Conservation (phyloP, 2,797 vertebrate species). For the Hyperoplus lanceolatus region DNA sequence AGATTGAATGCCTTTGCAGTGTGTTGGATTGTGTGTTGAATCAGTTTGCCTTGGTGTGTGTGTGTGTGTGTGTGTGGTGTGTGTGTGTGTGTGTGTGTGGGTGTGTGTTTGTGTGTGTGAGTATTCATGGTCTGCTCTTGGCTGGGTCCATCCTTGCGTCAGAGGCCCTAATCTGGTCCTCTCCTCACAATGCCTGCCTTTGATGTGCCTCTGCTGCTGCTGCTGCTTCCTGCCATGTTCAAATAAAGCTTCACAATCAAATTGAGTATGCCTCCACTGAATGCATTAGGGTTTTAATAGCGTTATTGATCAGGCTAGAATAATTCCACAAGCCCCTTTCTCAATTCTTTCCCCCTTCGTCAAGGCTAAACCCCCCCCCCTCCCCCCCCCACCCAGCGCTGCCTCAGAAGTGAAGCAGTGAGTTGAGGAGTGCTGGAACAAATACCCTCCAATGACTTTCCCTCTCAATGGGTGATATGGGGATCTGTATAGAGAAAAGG, state of each 20-base stretch:
- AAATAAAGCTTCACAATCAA: conserved; percentile 82
- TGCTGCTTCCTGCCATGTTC: conserved; percentile 85
- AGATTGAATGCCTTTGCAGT: conserved; percentile 73
- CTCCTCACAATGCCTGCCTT: conserved; percentile 85
- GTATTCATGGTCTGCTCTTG: conserved; percentile 68
- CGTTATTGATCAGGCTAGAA: conserved; percentile 83
- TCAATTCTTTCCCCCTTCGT: conserved; percentile 51
- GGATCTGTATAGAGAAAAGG: conserved; percentile 60
- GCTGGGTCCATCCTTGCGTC: conserved; percentile 79
- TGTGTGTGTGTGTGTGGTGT: conserved; percentile 33
- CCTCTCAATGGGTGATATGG: conserved; percentile 69
- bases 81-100: conserved; percentile 36
- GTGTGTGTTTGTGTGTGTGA: conserved; percentile 38
- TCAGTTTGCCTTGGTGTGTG: conserved; percentile 52
- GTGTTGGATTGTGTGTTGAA: conserved; percentile 62
- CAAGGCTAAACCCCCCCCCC: conserved; percentile 51
- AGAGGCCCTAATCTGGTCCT: conserved; percentile 84
- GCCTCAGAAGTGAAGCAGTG: conserved; percentile 78
- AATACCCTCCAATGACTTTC: conserved; percentile 69
- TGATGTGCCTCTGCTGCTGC: conserved; percentile 80
- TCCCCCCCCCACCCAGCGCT: conserved; percentile 42
- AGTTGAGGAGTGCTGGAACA: conserved; percentile 71
- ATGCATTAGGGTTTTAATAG: conserved; percentile 84
- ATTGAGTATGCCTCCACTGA: conserved; percentile 79
- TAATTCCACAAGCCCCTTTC: conserved; percentile 68